Percentiles rank a stretch among this genome's conserved stretches.
Conservation (phyloP, 2,797 vertebrate genomes). For the Oreochromis grahami region DNA sequence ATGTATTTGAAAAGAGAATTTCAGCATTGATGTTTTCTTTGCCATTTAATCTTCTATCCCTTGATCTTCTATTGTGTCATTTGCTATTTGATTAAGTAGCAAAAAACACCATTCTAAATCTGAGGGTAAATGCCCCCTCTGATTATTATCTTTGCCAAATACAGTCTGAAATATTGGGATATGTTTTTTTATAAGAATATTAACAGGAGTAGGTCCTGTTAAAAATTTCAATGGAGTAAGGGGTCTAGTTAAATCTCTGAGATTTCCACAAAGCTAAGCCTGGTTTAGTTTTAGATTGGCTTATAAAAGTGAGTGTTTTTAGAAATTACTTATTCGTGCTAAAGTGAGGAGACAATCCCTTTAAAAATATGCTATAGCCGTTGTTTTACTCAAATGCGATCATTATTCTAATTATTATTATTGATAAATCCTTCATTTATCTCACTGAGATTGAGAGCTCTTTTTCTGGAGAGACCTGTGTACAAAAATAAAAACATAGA, state of each 20-base stretch:
- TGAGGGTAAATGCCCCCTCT: background rate
- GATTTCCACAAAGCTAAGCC: background rate
- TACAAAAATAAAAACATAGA: background rate
- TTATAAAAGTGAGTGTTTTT: background rate
- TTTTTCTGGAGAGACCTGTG: background rate
- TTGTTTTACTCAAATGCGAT: slow-evolving; percentile 2
- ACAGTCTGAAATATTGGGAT: background rate
- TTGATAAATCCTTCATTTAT: background rate
- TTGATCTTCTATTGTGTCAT: background rate
- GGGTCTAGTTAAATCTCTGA: background rate
- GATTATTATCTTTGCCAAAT: background rate
- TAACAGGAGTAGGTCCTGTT: background rate
- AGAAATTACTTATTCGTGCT: slow-evolving; percentile 24
- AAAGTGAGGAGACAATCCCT: slow-evolving; percentile 8
- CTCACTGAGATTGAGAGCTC: background rate
- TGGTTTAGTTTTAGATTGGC: background rate
- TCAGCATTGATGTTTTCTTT: background rate
- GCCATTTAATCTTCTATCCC: background rate
- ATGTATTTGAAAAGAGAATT: background rate
- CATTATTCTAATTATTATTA: background rate
- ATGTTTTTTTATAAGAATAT: background rate
- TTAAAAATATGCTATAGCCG: slow-evolving; percentile 15
- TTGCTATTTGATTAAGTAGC: background rate
- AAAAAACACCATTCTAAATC: background rate
- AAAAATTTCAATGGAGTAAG: background rate